Base-by-base conservation (phyloP, 1,140 invertebrate species). In the Pseudomyrmex gracilis region DNA sequence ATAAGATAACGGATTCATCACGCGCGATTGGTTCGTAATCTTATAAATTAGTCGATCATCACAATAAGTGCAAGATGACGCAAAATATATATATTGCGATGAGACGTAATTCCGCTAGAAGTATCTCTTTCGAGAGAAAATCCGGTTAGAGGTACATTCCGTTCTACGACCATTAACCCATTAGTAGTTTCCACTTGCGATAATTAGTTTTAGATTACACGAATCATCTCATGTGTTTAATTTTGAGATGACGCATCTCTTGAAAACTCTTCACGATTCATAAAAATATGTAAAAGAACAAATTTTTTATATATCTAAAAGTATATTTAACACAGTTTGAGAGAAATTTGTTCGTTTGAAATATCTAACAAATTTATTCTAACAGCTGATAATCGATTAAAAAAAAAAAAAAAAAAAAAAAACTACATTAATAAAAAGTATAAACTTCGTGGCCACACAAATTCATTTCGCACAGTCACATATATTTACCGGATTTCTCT, bases 401-500 rank as follows among this genome's bases (percentile, higher is more conserved):
- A 64, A 3, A 4, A 51, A 63, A 49, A 1, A 63, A 9, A 73
- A 53, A 51, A 64, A 3, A 4, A 51, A 63, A 49, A 1, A 63
- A 9, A 73, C 15, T 13, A 43, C 10, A 24, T 9, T 24, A 4
- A 1, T 49, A 34, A 12, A 64, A 63, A 63, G n/a, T 24, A 10
- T 9, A 63, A 10, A 73, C 8, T 22, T 24, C 7, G 7, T 12
- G 5, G 1, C 12, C 12, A 34, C 34, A 34, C 34, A 10, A 64
- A 66, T 76, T 51, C 15, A 7, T 49, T 64, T 74, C 10, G 13
- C n/a, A 15, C 58, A 34, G 24, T 5, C 47, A 67, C 9, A 53
- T 2, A 53, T 2, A 71, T 63, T 55, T 76, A 47, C 53, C 13
- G 60, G 68, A 83, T 85, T 76, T 82, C 85, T 80, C 49, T 61